phyloP scores from a whole-genome alignment of 2,113 vertebrate genomes.

The Spea bombifrons region DNA sequence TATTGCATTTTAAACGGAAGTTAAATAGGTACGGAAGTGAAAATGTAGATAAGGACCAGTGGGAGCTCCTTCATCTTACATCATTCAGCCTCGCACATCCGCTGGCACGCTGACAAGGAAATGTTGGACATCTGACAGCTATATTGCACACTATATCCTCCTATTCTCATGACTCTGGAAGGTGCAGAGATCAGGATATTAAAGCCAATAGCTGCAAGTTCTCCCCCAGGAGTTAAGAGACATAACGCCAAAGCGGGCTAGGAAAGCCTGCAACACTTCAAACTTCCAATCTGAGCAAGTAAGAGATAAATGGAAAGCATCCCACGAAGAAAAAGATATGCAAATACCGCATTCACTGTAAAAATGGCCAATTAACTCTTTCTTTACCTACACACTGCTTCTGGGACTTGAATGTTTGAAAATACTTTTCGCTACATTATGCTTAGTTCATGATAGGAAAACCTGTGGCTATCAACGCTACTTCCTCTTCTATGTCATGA shows the following conservation, averaged over 20 bases:
- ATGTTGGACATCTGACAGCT: slow-evolving; percentile 21
- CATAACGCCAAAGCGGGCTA: not conserved
- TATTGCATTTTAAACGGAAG: slow-evolving; percentile 17
- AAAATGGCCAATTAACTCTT: too few relatives aligned
- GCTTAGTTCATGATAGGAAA: too few relatives aligned
- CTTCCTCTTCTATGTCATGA: too few relatives aligned
- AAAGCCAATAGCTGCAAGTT: slow-evolving; percentile 18
- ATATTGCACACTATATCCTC: slow-evolving; percentile 9
- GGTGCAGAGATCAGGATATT: slow-evolving; percentile 25
- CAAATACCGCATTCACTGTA: too few relatives aligned
- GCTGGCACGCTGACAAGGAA: slow-evolving; percentile 13
- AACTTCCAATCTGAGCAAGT: too few relatives aligned
- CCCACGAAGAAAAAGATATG: too few relatives aligned
- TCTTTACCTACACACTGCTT: too few relatives aligned
- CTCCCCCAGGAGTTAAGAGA: not conserved
- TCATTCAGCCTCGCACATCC: slow-evolving; percentile 13
- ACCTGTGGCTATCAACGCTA: too few relatives aligned
- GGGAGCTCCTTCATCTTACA: slow-evolving; percentile 31
- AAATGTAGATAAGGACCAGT: slow-evolving; percentile 19
- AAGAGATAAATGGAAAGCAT: too few relatives aligned
- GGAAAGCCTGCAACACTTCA: not conserved
- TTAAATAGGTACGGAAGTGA: slow-evolving; percentile 16
- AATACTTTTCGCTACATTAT: too few relatives aligned
- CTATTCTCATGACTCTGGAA: not conserved
- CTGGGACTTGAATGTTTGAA: too few relatives aligned